Evolutionary conservation across 1,140 invertebrate species (phyloP).

Genomic region (Zaprionus lachaisei): DNA sequence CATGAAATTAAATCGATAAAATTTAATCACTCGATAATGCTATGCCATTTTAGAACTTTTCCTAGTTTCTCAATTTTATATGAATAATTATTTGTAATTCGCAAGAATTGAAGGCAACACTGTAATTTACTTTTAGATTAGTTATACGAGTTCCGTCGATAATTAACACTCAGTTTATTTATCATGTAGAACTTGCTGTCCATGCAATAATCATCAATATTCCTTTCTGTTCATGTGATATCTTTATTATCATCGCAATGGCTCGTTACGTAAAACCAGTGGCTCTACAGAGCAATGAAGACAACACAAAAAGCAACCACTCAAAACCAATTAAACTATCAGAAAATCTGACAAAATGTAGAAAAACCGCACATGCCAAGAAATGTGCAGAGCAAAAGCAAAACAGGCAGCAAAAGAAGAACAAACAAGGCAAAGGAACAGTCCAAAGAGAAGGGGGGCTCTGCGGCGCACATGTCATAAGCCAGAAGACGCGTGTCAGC

Average conservation of each 20-base stretch:
- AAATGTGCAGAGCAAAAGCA: conserved; percentile 32
- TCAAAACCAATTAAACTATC: conserved; percentile 77
- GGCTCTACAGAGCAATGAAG: conserved; percentile 39
- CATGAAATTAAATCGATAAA: conserved; percentile 3
- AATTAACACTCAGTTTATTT: conserved; percentile 29
- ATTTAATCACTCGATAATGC: background rate
- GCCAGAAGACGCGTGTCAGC: conserved; percentile 66
- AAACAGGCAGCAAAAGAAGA: conserved; percentile 16
- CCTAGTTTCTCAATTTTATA: conserved; percentile 1
- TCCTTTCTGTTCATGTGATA: conserved; percentile 49
- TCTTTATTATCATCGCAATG: conserved; percentile 64
- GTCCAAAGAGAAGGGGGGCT: conserved; percentile 23
- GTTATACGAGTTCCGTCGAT: background rate
- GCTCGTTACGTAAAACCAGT: conserved; percentile 61
- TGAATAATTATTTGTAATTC: conserved; percentile 10
- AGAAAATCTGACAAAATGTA: conserved; percentile 62
- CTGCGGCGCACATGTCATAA: conserved; percentile 66
- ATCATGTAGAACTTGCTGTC: conserved; percentile 7
- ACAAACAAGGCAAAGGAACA: conserved; percentile 6
- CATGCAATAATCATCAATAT: conserved; percentile 69
- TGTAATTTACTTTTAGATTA: background rate
- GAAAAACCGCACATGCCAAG: conserved; percentile 57
- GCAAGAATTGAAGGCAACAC: background rate
- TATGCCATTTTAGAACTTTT: background rate
- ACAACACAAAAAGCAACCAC: conserved; percentile 50